phyloP scores from a whole-genome alignment of 2,113 vertebrate species.

The Nyctibius bracteatus region DNA sequence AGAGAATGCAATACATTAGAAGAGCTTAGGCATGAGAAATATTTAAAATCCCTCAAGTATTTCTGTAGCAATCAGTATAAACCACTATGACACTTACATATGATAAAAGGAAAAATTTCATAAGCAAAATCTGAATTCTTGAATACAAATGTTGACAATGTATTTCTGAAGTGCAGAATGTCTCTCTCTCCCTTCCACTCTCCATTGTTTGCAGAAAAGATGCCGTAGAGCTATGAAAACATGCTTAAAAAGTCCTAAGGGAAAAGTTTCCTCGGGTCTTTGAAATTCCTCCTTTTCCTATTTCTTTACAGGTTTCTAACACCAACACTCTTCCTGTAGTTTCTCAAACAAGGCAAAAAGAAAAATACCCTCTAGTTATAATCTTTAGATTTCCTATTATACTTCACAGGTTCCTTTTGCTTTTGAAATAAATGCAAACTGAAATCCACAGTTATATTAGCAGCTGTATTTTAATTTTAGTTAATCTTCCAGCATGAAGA shows the following conservation, averaged over 20 bases:
- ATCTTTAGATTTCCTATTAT: conserved; percentile 72
- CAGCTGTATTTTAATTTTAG: conserved; percentile 64
- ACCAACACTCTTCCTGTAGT: conserved; percentile 62
- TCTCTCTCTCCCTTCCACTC: not conserved
- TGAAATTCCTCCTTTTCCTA: conserved; percentile 72
- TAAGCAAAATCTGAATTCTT: conserved; percentile 46
- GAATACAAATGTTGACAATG: not conserved
- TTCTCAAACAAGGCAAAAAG: conserved; percentile 73
- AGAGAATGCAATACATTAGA: not conserved
- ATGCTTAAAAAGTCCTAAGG: conserved; percentile 67
- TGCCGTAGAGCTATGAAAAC: conserved; percentile 56
- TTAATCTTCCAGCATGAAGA: conserved; percentile 40
- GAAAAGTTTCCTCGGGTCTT: conserved; percentile 74
- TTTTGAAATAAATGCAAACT: conserved; percentile 70
- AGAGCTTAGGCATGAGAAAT: not conserved
- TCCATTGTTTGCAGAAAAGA: conserved; percentile 59
- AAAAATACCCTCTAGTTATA: conserved; percentile 77
- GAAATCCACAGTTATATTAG: conserved; percentile 56
- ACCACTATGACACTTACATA: not conserved
- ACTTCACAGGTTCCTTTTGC: conserved; percentile 56
- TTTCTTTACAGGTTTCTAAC: conserved; percentile 75
- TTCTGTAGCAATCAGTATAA: conserved; percentile 5
- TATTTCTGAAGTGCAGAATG: conserved; percentile 35
- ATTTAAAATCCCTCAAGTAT: conserved; percentile 11
- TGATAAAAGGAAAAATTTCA: conserved; percentile 41